These are phyloP conservation scores for Myopa tessellatipennis DNA, from an alignment of 2,888 invertebrate genomes.

Conservation along the genomic window DNA sequence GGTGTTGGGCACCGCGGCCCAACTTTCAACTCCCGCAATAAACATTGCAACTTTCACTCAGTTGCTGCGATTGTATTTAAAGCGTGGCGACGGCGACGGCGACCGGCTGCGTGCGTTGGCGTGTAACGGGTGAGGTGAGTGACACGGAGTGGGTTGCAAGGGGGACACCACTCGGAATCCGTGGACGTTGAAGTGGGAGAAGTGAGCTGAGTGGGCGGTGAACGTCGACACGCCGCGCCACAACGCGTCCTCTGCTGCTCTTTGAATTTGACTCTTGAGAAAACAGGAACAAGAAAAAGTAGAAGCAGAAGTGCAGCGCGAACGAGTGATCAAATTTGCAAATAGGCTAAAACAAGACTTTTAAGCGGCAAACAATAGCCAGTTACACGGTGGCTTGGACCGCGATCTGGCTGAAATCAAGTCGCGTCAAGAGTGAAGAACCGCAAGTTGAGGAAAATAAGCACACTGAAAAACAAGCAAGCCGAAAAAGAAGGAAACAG, in stretches of 20 bases:
- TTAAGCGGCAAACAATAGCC: neutral
- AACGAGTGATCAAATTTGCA: constrained; percentile 23
- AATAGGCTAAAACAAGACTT: neutral
- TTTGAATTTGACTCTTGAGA: neutral
- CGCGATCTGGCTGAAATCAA: constrained; percentile 39
- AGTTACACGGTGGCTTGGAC: constrained; percentile 11
- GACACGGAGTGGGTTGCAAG: constrained; percentile 1
- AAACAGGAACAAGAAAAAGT: neutral
- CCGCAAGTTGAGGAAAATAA: constrained; percentile 27
- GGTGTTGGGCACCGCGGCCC: neutral
- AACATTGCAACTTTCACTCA: constrained; percentile 7
- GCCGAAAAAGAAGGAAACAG: neutral
- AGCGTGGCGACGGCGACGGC: neutral
- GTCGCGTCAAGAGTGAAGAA: constrained; percentile 57
- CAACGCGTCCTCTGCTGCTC: neutral
- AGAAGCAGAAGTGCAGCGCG: constrained; percentile 1
- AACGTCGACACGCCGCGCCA: neutral
- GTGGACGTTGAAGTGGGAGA: too few relatives aligned
- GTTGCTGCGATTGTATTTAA: neutral
- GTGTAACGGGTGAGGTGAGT: neutral
- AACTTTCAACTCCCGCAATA: neutral
- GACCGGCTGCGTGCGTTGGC: neutral
- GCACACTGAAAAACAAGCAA: constrained; percentile 20
- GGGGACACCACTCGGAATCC: neutral
- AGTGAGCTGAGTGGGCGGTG: too few relatives aligned